phyloP scores from a whole-genome alignment of 1,140 invertebrate species.

The Megalopta genalis region DNA sequence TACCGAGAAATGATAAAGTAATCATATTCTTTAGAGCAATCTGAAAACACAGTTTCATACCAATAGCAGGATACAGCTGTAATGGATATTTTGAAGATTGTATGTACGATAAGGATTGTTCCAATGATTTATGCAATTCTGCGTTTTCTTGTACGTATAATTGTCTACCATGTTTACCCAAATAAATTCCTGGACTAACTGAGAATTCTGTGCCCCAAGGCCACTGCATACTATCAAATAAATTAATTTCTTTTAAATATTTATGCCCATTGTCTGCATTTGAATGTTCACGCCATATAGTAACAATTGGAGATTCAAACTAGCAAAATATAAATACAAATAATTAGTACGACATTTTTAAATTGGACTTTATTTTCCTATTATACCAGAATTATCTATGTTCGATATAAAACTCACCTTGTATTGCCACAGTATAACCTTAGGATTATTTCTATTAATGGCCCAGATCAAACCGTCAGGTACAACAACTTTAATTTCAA shows the following conservation, averaged over 20 bases:
- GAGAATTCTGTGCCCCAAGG: constrained; percentile 72
- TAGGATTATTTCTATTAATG: constrained; percentile 80
- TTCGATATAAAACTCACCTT: constrained; percentile 79
- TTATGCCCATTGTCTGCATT: constrained; percentile 57
- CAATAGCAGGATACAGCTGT: constrained; percentile 83
- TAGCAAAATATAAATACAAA: constrained; percentile 69
- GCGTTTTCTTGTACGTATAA: constrained; percentile 89
- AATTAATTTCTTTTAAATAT: constrained; percentile 86
- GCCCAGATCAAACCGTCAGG: constrained; percentile 89
- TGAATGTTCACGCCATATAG: constrained; percentile 87
- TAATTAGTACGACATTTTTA: constrained; percentile 4
- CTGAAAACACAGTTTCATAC: constrained; percentile 55
- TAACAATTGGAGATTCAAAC: constrained; percentile 91
- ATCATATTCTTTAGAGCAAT: not conserved
- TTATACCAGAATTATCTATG: no score
- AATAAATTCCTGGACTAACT: constrained; percentile 86
- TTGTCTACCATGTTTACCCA: constrained; percentile 93
- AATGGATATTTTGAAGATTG: constrained; percentile 83
- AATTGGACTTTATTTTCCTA: not conserved
- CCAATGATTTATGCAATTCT: constrained; percentile 71
- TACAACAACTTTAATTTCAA: constrained; percentile 84
- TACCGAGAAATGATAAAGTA: not conserved
- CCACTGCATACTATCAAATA: constrained; percentile 84
- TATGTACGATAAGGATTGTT: constrained; percentile 56
- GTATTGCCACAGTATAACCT: constrained; percentile 85